These are phyloP conservation scores for Monochamus saltuarius DNA, from an alignment of 1,140 invertebrate genomes.

Conservation along the genomic window DNA sequence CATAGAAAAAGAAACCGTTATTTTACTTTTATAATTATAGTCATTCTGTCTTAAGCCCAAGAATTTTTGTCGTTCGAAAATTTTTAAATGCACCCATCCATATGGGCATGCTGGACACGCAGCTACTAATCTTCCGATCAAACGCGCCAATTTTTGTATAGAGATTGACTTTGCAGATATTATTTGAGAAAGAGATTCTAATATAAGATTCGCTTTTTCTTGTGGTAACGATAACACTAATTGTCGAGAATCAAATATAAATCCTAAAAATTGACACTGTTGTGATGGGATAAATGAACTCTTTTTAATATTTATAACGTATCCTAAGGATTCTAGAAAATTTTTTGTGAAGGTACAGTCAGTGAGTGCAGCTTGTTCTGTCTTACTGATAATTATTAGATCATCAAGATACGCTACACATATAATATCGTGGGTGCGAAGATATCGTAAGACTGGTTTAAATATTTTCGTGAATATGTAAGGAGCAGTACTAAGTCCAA, in stretches of 20 bases:
- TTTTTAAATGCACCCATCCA: conserved; percentile 16
- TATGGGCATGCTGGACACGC: conserved; percentile 8
- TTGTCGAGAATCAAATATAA: conserved; percentile 10
- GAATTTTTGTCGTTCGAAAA: conserved; percentile 17
- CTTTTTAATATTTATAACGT: conserved; percentile 21
- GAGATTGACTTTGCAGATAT: neutral
- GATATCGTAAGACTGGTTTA: conserved; percentile 19
- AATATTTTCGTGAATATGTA: conserved; percentile 36
- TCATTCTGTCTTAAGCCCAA: conserved; percentile 11
- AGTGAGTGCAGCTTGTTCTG: neutral
- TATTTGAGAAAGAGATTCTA: neutral
- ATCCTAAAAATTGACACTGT: conserved; percentile 23
- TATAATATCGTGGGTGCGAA: conserved; percentile 12
- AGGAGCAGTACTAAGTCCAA: conserved; percentile 23
- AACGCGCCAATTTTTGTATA: conserved; percentile 10
- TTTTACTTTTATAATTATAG: no score
- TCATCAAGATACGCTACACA: conserved; percentile 29
- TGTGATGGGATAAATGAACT: conserved; percentile 16
- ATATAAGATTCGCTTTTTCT: conserved; percentile 11
- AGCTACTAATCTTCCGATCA: conserved; percentile 9
- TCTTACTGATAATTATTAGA: conserved; percentile 16
- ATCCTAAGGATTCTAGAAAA: conserved; percentile 16
- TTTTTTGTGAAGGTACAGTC: conserved; percentile 7
- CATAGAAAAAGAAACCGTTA: conserved; percentile 10
- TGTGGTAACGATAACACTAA: conserved; percentile 13